Percentiles rank a stretch among this genome's conserved stretches.
phyloP scores from a whole-genome alignment of 2,888 invertebrate genomes.

The Marronus borbonicus region DNA sequence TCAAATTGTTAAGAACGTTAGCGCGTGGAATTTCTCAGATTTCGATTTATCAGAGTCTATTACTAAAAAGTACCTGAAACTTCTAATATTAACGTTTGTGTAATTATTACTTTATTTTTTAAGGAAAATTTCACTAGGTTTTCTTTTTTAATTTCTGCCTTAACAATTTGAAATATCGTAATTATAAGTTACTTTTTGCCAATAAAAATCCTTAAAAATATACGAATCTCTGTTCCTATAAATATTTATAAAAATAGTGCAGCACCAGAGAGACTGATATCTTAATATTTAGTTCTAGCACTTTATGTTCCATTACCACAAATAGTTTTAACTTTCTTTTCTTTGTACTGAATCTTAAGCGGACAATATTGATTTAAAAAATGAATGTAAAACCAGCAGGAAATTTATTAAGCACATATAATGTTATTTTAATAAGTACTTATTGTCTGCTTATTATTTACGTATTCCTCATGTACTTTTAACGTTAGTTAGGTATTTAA shows the following conservation, averaged over 20 bases:
- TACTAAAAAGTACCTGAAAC: slow-evolving; percentile 43
- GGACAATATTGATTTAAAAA: slow-evolving; percentile 43
- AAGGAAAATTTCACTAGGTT: background rate
- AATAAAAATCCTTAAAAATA: slow-evolving; percentile 44
- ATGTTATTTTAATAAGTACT: slow-evolving; percentile 15
- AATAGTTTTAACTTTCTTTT: slow-evolving; percentile 38
- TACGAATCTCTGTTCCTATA: slow-evolving; percentile 57
- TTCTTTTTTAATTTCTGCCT: slow-evolving; percentile 27
- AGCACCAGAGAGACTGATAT: slow-evolving; percentile 55
- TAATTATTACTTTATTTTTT: slow-evolving; percentile 3
- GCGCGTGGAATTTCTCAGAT: background rate
- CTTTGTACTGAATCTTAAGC: slow-evolving; percentile 47
- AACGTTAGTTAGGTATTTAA: slow-evolving; percentile 33
- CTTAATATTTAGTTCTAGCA: slow-evolving; percentile 42
- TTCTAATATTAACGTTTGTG: slow-evolving; percentile 6
- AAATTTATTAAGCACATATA: background rate
- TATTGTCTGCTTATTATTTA: slow-evolving; percentile 49
- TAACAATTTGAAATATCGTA: slow-evolving; percentile 36
- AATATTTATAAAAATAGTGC: slow-evolving; percentile 47
- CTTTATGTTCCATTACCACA: slow-evolving; percentile 51
- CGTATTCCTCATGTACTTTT: slow-evolving; percentile 38
- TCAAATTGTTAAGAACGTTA: slow-evolving; percentile 35
- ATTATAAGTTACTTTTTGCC: slow-evolving; percentile 38
- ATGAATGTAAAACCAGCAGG: background rate
- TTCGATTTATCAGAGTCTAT: slow-evolving; percentile 7